Evolutionary conservation across 1,140 invertebrate species (phyloP).

Genomic region (Bombus pyrosoma): DNA sequence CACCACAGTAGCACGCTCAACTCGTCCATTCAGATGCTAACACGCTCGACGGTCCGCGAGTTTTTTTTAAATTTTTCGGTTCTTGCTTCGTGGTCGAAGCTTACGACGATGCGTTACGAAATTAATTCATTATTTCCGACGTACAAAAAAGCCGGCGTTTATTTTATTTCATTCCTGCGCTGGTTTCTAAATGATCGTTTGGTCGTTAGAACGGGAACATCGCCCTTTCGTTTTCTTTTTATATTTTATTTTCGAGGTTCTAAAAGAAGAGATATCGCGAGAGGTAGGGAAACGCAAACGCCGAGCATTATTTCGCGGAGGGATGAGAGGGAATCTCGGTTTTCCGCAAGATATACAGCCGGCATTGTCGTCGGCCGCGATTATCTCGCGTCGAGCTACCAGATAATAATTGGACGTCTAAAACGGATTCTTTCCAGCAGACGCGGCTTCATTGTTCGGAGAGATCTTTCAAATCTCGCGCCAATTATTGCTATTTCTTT

Average conservation of each 20-base stretch:
- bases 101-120: neutral
- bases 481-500: neutral
- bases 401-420: constrained; percentile 48
- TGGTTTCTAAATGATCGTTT: constrained; percentile 5
- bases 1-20: neutral
- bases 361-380: constrained; percentile 39
- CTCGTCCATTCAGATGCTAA: constrained; percentile 12
- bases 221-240: neutral
- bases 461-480: constrained; percentile 26
- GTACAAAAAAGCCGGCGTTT: neutral
- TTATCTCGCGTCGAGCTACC: constrained; percentile 25
- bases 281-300: constrained; percentile 3
- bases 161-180: neutral
- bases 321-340: neutral
- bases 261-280: neutral
- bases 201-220: neutral
- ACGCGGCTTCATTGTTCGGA: constrained; percentile 1
- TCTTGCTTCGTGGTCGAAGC: neutral
- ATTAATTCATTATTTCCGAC: constrained; percentile 16
- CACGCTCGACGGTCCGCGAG: neutral
- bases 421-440: constrained; percentile 12
- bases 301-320: constrained; percentile 4
- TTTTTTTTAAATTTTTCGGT: neutral
- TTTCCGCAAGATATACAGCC: constrained; percentile 46
- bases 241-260: neutral